Percentiles rank a stretch among this genome's conserved stretches.
phyloP scores from a whole-genome alignment of 2,888 invertebrate species.

The Pelosia muscerda region DNA sequence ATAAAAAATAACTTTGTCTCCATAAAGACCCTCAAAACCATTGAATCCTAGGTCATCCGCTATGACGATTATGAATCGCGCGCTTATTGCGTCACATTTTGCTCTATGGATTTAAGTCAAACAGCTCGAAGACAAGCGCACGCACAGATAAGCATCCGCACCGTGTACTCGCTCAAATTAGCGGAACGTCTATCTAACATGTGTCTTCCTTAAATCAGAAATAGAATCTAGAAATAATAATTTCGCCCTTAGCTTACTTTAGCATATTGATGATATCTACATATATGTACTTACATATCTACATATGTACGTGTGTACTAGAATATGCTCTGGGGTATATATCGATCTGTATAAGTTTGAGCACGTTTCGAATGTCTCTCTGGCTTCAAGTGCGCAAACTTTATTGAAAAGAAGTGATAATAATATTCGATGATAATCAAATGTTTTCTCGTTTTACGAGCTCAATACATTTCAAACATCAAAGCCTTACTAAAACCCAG shows the following conservation, averaged over 20 bases:
- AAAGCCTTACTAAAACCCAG: neutral
- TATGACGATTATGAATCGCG: no score
- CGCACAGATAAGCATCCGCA: no score
- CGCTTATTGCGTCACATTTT: no score
- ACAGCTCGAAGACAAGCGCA: no score
- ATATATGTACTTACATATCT: slow-evolving; percentile 23
- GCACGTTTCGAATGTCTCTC: slow-evolving; percentile 43
- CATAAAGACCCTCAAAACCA: neutral
- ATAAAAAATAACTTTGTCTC: neutral
- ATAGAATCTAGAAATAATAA: neutral
- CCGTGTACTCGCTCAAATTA: no score
- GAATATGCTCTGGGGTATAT: slow-evolving; percentile 35
- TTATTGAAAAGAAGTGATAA: slow-evolving; percentile 53
- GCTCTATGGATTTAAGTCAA: no score
- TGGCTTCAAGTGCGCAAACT: slow-evolving; percentile 39
- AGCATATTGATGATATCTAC: neutral
- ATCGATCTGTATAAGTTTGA: slow-evolving; percentile 42
- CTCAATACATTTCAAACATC: neutral
- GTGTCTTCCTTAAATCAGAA: neutral
- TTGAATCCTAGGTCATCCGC: neutral
- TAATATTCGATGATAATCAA: neutral
- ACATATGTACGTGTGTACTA: neutral
- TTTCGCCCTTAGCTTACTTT: neutral
- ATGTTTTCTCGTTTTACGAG: neutral
- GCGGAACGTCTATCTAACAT: neutral